Base-by-base conservation (phyloP, 2,888 invertebrate species). In the Acleris cristana region DNA sequence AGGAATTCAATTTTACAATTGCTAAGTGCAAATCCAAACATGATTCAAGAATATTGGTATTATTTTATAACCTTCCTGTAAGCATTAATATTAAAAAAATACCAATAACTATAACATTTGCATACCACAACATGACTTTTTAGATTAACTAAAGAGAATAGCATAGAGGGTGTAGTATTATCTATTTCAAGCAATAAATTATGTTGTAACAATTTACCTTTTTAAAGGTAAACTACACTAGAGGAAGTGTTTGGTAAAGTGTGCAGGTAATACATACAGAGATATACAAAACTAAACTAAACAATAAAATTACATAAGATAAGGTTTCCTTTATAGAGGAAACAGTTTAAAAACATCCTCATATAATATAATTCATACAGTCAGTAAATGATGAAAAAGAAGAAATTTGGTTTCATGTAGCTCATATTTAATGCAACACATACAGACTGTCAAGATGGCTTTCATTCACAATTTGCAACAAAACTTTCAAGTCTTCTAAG, bases 381-480 rank as follows among this genome's bases (percentile, higher is more conserved):
- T 48, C 23, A 58, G 48, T 40, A 5, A 40, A 48, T 52, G 71
- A 73, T 69, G 71, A 75, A 73, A 70, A 73, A 72, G 65, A 72
- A 62, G 69, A 74, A 70, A 72, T 59, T 71, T 69, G 56, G 71
- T 71, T 74, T 69, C 64, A 75, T 44, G 44, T 49, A 61, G 57
- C 40, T 55, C 75, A 70, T 74, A 69, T 73, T 80, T 81, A 88
- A 75, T 89, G 85, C 72, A 86, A 80, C 64, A 93, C 87, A 88
- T 92, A 88, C 69, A 88, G 82, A 82, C 87, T 90, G 70, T 83
- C 81, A 68, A 90, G 77, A 75, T 88, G 85, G 78, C 86, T 89
- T 73, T 93, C 92, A 77, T 93, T 86, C 64, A 93, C 92, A 77
- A 93, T 93, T 80, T 93, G 90, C 74, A 93, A 82, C 70, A 93